Evolutionary conservation across 2,888 invertebrate species (phyloP).

Genomic region (Eucriotettix oculatus): DNA sequence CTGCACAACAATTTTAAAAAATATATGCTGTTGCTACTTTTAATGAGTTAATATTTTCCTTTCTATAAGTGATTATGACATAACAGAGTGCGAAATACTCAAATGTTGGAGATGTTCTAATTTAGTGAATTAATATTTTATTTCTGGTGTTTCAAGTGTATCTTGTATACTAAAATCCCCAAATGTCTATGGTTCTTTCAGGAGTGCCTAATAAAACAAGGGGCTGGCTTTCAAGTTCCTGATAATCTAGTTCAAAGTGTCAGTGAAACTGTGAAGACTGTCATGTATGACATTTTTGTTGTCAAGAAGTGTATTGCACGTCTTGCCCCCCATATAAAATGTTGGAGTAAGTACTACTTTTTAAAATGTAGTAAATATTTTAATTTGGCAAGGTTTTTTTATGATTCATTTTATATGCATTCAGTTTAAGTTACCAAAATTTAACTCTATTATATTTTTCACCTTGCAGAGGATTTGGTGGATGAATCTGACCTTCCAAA

Average conservation of each 20-base stretch:
- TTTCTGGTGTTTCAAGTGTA: too few species aligned
- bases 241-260: conserved; percentile 56
- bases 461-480: conserved; percentile 19
- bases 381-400: too few species aligned
- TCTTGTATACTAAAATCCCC: not conserved
- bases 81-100: not conserved
- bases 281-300: conserved; percentile 41
- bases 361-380: too few species aligned
- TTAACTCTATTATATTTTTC: not conserved
- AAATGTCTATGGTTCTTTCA: conserved; percentile 15
- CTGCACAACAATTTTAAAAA: too few species aligned
- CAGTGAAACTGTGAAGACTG: conserved; percentile 47
- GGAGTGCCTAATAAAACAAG: conserved; percentile 80
- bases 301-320: conserved; percentile 40
- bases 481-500: conserved; percentile 37
- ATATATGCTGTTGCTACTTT: too few species aligned
- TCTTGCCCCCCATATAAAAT: too few species aligned
- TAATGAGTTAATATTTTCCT: too few species aligned
- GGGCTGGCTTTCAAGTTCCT: conserved; percentile 67
- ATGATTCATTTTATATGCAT: too few species aligned
- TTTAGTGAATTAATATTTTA: not conserved
- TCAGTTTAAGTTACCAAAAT: not conserved
- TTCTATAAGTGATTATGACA: too few species aligned
- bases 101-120: not conserved
- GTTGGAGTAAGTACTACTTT: too few species aligned